Conservation (phyloP, 2,113 vertebrate species). For the Cariama cristata region DNA sequence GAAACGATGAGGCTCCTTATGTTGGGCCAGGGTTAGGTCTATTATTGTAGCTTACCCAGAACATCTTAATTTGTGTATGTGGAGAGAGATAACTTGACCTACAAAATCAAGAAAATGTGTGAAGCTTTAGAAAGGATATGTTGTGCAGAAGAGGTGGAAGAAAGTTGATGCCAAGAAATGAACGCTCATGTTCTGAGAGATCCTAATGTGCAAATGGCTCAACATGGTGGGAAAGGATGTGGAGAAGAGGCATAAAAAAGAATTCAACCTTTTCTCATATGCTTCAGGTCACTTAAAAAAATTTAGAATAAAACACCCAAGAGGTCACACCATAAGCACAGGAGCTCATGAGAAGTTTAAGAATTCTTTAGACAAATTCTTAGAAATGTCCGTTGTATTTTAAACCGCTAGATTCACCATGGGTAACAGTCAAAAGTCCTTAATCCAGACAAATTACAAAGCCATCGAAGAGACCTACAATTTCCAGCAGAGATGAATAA, state of each 20-base stretch:
- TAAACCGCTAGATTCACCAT: not conserved
- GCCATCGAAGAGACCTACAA: not conserved
- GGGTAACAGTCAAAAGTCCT: not conserved
- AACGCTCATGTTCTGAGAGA: not conserved
- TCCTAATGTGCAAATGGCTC: not conserved
- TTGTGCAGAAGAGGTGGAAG: not conserved
- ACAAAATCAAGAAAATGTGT: not conserved
- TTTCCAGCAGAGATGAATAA: not conserved
- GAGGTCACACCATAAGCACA: not conserved
- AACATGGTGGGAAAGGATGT: not conserved
- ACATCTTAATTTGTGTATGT: not conserved
- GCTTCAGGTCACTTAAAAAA: not conserved
- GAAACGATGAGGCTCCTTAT: fast-evolving
- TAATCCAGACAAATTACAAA: not conserved
- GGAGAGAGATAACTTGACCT: not conserved
- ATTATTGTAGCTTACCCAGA: not conserved
- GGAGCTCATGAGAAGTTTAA: not conserved
- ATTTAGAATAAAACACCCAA: not conserved
- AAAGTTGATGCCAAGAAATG: not conserved
- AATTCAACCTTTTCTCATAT: not conserved
- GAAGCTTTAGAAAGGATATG: not conserved
- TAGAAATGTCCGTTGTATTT: not conserved
- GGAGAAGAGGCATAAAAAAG: not conserved
- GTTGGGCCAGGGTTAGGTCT: not conserved
- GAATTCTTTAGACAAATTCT: not conserved